Base-by-base conservation (phyloP, 2,113 vertebrate species). In the Pantherophis guttatus region DNA sequence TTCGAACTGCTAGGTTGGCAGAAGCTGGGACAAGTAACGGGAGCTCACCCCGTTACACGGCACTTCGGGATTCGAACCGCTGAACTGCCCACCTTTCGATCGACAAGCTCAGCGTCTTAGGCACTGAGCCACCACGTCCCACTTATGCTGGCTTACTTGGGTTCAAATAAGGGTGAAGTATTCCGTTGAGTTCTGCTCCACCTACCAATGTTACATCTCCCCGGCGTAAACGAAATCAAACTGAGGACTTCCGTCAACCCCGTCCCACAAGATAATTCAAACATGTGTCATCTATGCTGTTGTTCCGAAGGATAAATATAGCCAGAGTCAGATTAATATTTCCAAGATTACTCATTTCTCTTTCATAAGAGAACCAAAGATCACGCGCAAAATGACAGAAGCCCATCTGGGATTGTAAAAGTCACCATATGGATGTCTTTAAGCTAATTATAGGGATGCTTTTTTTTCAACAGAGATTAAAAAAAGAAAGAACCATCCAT, bases 331-430 rank as follows among this genome's bases (percentile, higher is more conserved):
- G 96, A 97, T 96, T 98, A 98, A 98, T 98, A 98, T 97, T 97
- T 95, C 95, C 95, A 97, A 97, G 96, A 98, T 98, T 98, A 98
- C 97, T 98, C 97, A 98, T 93, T 95, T 97, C 96, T 97, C 95
- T 96, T 97, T 97, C 96, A 97, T 96, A 81, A 97, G 96, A 97
- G 95, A 98, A 97, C 93, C 96, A 97, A 97, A 98, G 97, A 98
- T 98, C 97, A 98, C 95, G 97, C 97, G 97, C 94, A 2, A 95
- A 96, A 96, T 97, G 97, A 97, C 97, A 98, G 95, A 95, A 94
- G 95, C 96, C 98, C 98, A 98, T 98, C 97, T 98, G 98, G 96
- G 96, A 97, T 23, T 95, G 97, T 95, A 98, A 97, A 95, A 97
- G 96, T 96, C 86, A 90, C 97, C 97, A 98, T 97, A 98, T 98